Base-by-base conservation (phyloP, 1,140 invertebrate species). In the Bombus pyrosoma region DNA sequence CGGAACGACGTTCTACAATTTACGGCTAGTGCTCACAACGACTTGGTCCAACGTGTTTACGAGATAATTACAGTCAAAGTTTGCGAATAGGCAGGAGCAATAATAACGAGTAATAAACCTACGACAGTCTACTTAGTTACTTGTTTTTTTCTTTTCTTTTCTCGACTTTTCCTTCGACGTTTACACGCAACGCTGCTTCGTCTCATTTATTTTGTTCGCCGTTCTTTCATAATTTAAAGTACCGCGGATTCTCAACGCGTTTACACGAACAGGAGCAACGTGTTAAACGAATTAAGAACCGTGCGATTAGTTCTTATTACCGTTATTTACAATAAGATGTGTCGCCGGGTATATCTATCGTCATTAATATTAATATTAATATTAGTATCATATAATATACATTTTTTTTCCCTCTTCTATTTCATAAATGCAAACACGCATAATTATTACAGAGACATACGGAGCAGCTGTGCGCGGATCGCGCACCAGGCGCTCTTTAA, bases 1-100 rank as follows among this genome's bases (percentile, higher is more conserved):
- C n/a, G 57, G n/a, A 81, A 89, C 53, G 72, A 53, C 75, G 41
- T n/a, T 87, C 74, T 73, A 78, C 57, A 66, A 41, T 89, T 88
- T 83, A 83, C 80, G 47, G 73, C 78, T 88, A 85, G 81, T 83
- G 86, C 88, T 90, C 84, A 90, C 90, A 91, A 90, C 90, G 88
- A 91, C 88, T 91, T 91, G 90, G 90, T 91, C 90, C 90, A 83
- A 91, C 83, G 62, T 88, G 53, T 90, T 91, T 87, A 87, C 64
- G 86, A 71, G 69, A 83, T 80, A 89, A 91, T 87, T 91, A 88
- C 88, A 91, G 90, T 91, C 86, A 89, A 85, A 91, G 81, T 87
- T 91, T 89, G 72, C 76, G 41, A 89, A 91, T 87, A 89, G 90
- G 88, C 90, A 91, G 90, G 90, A 91, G 84, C 89, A 41, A 79